phyloP scores from a whole-genome alignment of 35 echinoderm and acorn worm species.

The Apostichopus californicus region DNA sequence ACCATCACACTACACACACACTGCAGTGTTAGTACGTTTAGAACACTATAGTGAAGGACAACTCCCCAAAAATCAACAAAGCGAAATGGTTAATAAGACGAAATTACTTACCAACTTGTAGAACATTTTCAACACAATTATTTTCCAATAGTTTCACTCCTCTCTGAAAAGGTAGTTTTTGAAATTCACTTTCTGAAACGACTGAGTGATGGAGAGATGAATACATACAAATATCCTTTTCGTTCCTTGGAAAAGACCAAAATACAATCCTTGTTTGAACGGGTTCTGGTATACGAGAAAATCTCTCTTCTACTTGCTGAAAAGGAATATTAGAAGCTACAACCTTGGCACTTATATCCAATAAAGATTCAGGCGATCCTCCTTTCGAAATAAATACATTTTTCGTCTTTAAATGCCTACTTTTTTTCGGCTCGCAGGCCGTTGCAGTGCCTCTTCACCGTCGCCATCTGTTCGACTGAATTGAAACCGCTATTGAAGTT shows the following conservation, averaged over 20 bases:
- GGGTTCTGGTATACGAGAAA: conserved; percentile 99
- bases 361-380: conserved; percentile 85
- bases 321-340: conserved; percentile 99
- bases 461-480: conserved; percentile 87
- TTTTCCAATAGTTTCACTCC: conserved; percentile 97
- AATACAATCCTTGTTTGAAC: conserved; percentile 99
- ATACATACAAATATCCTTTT: conserved; percentile 99
- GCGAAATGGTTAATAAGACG: neutral
- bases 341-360: conserved; percentile 99
- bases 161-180: conserved; percentile 99
- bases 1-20: neutral
- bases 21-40: neutral
- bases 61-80: conserved; percentile 65
- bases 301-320: conserved; percentile 99
- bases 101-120: conserved; percentile 98
- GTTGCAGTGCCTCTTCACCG: conserved; percentile 93
- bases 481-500: conserved; percentile 45
- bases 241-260: conserved; percentile 99
- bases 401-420: conserved; percentile 29
- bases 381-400: conserved; percentile 42
- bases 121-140: conserved; percentile 95
- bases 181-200: conserved; percentile 98
- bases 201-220: conserved; percentile 96
- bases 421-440: conserved; percentile 87
- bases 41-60: conserved; percentile 1